Percentiles rank a stretch among this genome's conserved stretches.
These are phyloP conservation scores for Mionectes macconnelli DNA, from an alignment of 2,113 vertebrate species.

Conservation along the genomic window DNA sequence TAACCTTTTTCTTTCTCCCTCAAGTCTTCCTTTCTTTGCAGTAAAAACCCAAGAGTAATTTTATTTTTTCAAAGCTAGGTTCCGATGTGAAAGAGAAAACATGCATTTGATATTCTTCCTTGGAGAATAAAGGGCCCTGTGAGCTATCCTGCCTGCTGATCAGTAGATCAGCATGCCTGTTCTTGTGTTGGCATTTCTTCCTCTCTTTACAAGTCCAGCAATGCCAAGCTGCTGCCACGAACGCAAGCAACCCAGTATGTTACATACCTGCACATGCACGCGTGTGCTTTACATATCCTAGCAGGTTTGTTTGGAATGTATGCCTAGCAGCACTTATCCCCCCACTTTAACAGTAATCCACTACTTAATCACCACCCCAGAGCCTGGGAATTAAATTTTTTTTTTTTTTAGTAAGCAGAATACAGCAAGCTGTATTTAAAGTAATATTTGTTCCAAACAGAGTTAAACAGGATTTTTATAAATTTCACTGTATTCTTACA, in stretches of 20 bases:
- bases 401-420: background rate
- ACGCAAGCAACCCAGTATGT: background rate
- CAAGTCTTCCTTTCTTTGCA: background rate
- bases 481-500: background rate
- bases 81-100: background rate
- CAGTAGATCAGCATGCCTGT: background rate
- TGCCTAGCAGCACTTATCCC: background rate
- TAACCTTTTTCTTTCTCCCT: background rate
- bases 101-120: background rate
- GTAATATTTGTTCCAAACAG: background rate
- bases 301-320: background rate
- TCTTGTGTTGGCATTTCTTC: background rate
- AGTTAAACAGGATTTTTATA: background rate
- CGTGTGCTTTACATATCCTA: background rate
- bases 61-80: background rate
- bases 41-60: background rate
- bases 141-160: background rate
- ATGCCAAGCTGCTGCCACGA: background rate
- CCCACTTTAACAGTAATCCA: background rate
- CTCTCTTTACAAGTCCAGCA: background rate
- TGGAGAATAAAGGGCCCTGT: background rate
- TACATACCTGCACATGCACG: accelerated
- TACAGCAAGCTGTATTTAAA: background rate
- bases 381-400: background rate
- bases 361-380: background rate